Evolutionary conservation across 2,888 invertebrate genomes (phyloP), one percentile per base, ranked within the genome.

Genomic region (Tiliacea aurago): DNA sequence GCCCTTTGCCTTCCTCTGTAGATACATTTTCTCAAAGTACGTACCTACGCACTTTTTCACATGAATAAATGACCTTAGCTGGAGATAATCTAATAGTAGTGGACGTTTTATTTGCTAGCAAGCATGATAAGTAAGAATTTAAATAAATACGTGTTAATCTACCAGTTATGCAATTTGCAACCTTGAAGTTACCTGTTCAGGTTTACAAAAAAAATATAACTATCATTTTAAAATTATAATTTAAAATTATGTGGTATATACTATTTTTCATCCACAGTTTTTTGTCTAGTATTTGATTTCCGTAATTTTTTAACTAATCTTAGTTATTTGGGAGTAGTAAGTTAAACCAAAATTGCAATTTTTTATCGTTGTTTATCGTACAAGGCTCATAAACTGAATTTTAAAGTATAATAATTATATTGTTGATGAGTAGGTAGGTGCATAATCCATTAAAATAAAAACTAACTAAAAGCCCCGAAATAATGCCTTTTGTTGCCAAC

Each of bases 121-220:
- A 65, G 41, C 23, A 41, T 47, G 11, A 15, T 47, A 15, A n/a
- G 15, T 23, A 68, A 9, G 45, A 18, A 56, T 28, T 37, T 45
- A 23, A 53, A 28, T 20, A 67, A 47, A 23, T 15, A 67, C 4
- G 47, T 10, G 11, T 23, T 23, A 51, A 51, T 51, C 49, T 23
- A 11, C 0, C n/a, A 58, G 28, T 33, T n/a, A 71, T 28, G 28
- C 9, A 18, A 28, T 18, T n/a, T 18, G 9, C 15, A 18, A 55
- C 61, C 64, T 74, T 68, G 68, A 33, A 28, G 28, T 41, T 51
- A 43, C 37, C 37, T n/a, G 28, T 43, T 20, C 9, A 23, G 4
- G 9, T 5, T n/a, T 13, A 15, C 20, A 51, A 41, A 51, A 51
- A 20, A 43, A 4, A 4, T 37, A 37, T 37, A 37, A 37, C 4